These are phyloP conservation scores for Aelia acuminata DNA, from an alignment of 2,888 invertebrate species.

Conservation along the genomic window DNA sequence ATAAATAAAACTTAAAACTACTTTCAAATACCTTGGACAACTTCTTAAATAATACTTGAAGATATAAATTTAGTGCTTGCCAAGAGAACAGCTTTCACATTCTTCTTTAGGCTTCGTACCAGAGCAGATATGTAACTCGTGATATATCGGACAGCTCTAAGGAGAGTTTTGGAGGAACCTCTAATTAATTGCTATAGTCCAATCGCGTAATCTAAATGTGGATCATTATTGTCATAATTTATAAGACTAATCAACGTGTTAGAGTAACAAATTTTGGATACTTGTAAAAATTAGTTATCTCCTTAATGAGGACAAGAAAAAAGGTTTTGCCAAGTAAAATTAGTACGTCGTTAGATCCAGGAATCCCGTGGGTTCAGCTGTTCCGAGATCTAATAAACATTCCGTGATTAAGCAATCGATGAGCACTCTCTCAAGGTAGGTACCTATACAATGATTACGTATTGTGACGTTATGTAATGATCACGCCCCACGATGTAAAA, in stretches of 20 bases:
- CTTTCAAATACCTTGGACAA: not conserved
- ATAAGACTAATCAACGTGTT: not conserved
- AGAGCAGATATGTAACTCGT: not conserved
- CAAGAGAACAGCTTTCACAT: not conserved
- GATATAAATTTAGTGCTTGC: not conserved
- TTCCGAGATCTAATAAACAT: too few species aligned
- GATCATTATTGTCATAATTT: not conserved
- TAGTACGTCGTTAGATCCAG: too few species aligned
- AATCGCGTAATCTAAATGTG: not conserved
- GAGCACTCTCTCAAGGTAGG: conserved; percentile 75
- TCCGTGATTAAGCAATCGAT: conserved; percentile 74
- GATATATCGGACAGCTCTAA: not conserved
- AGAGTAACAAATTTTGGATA: too few species aligned
- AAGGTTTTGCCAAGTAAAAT: too few species aligned
- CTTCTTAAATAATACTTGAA: not conserved
- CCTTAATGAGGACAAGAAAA: too few species aligned
- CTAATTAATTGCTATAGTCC: not conserved
- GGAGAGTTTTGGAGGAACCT: not conserved
- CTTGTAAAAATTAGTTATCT: too few species aligned
- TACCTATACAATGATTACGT: too few species aligned
- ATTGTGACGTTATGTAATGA: too few species aligned
- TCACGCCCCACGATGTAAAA: too few species aligned
- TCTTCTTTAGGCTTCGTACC: not conserved
- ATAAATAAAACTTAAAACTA: not conserved
- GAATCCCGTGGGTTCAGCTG: too few species aligned